Evolutionary conservation across 2,888 invertebrate genomes (phyloP), one percentile per base, ranked within the genome.

Genomic region (Arge pagana): DNA sequence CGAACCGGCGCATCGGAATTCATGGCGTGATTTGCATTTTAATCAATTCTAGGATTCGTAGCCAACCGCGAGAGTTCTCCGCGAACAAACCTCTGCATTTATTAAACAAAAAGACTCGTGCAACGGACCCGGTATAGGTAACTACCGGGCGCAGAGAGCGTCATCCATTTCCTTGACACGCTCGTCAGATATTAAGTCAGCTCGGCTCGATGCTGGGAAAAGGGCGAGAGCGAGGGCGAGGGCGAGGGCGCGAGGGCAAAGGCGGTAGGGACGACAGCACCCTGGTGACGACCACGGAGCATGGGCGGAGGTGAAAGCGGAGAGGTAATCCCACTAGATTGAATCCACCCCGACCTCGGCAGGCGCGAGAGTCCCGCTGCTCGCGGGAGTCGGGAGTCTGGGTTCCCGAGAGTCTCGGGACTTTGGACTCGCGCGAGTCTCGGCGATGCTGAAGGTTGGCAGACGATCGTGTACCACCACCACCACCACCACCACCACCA

Each of bases 291-390:
- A 13, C 30, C 19, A 31, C 11, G 42, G 42, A 19, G 30, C 8
- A 18, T 5, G n/a, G 23, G 39, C 13, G 40, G 8, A 4, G 23
- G 30, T 30, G 13, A 30, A 4, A 21, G 18, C 15, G 31, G 55
- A 19, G 49, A 58, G 58, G 62, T 68, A 64, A 68, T 68, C 68
- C 68, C 45, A 49, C 61, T 63, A 66, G 65, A 68, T 68, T 68
- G 66, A 68, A 68, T 68, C 65, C 62, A 55, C 42, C 56, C 43
- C 50, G 16, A 33, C 23, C 40, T 23, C 31, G n/a, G n/a, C 43
- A 26, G 18, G 28, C 21, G 8, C 33, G 13, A 33, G 16, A 33
- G 13, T 33, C 33, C 33, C n/a, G n/a, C n/a, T n/a, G n/a, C n/a
- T n/a, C n/a, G n/a, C n/a, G n/a, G n/a, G n/a, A n/a, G n/a, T n/a